These are phyloP conservation scores for Saccostrea cuccullata DNA, from an alignment of 1,140 invertebrate species.

Conservation along the genomic window DNA sequence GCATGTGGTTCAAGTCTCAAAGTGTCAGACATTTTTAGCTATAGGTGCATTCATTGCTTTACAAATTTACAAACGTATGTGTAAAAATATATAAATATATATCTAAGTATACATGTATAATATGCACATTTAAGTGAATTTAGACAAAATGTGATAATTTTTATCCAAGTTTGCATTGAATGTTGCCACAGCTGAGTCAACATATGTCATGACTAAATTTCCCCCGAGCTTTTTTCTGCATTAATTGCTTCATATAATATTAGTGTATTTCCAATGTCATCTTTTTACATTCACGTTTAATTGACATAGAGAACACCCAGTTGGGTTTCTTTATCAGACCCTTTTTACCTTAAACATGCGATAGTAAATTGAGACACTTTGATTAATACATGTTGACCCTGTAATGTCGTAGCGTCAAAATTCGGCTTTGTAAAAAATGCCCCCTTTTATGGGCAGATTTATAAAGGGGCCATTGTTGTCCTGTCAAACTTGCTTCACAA, in stretches of 20 bases:
- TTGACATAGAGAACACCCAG: background rate
- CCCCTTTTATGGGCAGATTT: constrained; percentile 16
- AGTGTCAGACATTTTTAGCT: background rate
- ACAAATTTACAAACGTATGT: no score
- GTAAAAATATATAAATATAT: no score
- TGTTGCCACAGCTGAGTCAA: no score
- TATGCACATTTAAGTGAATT: no score
- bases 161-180: no score
- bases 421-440: background rate
- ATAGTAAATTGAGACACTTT: background rate
- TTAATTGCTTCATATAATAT: background rate
- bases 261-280: background rate
- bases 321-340: background rate
- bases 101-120: no score
- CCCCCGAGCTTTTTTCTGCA: background rate
- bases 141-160: no score
- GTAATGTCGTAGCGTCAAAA: background rate
- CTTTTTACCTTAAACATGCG: background rate
- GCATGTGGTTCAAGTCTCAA: background rate
- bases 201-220: background rate
- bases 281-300: background rate
- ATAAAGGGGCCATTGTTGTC: background rate
- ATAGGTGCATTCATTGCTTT: no score
- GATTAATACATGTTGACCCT: background rate
- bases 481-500: background rate